Evolutionary conservation across 2,113 vertebrate genomes (phyloP).

Genomic region (Choloepus hoffmanni): DNA sequence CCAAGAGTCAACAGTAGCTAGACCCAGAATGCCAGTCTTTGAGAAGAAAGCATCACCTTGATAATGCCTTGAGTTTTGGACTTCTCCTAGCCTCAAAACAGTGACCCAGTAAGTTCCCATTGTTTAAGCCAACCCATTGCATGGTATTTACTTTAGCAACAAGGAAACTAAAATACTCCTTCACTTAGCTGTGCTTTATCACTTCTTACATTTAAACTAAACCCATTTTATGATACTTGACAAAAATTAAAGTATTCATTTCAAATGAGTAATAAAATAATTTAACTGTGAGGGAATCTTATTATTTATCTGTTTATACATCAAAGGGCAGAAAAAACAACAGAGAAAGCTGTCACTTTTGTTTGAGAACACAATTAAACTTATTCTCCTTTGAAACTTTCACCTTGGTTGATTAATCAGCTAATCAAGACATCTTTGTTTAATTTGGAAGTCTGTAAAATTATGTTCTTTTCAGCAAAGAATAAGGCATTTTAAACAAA

Average conservation of each 20-base stretch:
- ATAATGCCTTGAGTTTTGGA: too few species aligned
- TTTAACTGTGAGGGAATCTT: neutral
- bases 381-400: neutral
- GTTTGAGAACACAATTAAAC: constrained; percentile 22
- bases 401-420: neutral
- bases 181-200: neutral
- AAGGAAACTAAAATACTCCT: neutral
- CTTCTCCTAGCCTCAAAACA: too few species aligned
- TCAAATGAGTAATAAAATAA: constrained; percentile 20
- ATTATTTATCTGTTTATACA: constrained; percentile 5
- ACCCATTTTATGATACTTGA: neutral
- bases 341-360: neutral
- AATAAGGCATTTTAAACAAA: neutral
- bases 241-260: constrained; percentile 13
- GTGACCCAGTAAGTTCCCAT: too few species aligned
- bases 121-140: too few species aligned
- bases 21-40: too few species aligned
- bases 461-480: neutral
- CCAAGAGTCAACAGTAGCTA: too few species aligned
- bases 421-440: neutral
- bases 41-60: too few species aligned
- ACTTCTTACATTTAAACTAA: constrained; percentile 10
- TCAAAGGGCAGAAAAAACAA: neutral
- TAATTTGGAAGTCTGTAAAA: constrained; percentile 34
- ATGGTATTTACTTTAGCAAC: too few species aligned